phyloP scores from a whole-genome alignment of 2,888 invertebrate species.

The Tenthredo amoena region DNA sequence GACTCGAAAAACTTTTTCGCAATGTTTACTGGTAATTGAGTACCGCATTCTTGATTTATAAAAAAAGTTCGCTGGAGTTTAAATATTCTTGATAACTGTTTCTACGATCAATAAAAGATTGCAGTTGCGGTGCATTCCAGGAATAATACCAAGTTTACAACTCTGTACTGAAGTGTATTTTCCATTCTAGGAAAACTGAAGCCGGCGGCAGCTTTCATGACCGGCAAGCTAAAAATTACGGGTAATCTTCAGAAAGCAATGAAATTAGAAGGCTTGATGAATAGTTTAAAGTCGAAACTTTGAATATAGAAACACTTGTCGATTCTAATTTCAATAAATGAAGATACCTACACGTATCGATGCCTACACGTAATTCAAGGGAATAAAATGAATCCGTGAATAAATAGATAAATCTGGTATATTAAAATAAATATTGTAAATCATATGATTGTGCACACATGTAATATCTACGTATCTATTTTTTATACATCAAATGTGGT shows the following conservation, averaged over 20 bases:
- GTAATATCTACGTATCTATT: slow-evolving; percentile 17
- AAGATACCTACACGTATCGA: neutral
- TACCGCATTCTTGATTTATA: neutral
- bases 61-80: neutral
- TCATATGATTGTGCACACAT: slow-evolving; percentile 3
- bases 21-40: slow-evolving; percentile 85
- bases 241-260: slow-evolving; percentile 97
- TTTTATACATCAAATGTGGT: slow-evolving; percentile 19
- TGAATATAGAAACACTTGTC: slow-evolving; percentile 68
- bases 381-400: neutral
- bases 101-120: neutral
- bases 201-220: slow-evolving; percentile 96
- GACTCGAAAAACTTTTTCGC: slow-evolving; percentile 88
- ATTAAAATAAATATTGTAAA: neutral
- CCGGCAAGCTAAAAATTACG: slow-evolving; percentile 95
- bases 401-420: neutral
- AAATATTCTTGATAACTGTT: neutral
- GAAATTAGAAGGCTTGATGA: slow-evolving; percentile 95
- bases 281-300: slow-evolving; percentile 86
- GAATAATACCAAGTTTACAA: neutral
- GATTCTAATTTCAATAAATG: neutral
- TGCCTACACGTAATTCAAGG: neutral
- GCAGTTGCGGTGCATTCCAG: neutral
- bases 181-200: slow-evolving; percentile 87
- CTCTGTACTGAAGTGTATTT: slow-evolving; percentile 4